Percentiles rank a stretch among this genome's conserved stretches.
Conservation (phyloP, 2,888 invertebrate species). For the Mesorhabditis spiculigera region DNA sequence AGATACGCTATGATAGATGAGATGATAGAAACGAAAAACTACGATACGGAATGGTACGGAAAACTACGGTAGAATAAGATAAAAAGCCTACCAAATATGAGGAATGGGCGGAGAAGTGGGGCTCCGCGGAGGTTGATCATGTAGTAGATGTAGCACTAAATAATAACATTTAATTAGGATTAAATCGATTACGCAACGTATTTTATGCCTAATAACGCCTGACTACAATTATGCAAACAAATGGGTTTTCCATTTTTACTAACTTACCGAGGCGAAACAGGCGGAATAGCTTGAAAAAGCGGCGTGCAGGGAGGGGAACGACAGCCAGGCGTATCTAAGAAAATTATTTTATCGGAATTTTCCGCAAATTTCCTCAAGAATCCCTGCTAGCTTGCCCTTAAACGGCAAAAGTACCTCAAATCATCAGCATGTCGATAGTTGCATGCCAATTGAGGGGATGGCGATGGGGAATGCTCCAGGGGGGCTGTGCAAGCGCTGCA, state of each 20-base stretch:
- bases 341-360: too few species aligned
- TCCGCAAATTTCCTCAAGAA: too few species aligned
- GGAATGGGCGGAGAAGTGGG: slow-evolving; percentile 61
- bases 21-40: too few species aligned
- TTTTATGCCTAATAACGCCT: not conserved
- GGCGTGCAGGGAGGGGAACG: slow-evolving; percentile 61
- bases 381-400: too few species aligned
- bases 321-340: slow-evolving; percentile 53
- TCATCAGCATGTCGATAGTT: slow-evolving; percentile 43
- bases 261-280: slow-evolving; percentile 60
- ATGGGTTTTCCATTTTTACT: too few species aligned
- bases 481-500: slow-evolving; percentile 54
- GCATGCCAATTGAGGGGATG: slow-evolving; percentile 54
- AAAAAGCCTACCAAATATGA: slow-evolving; percentile 53
- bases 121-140: too few species aligned
- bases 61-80: too few species aligned
- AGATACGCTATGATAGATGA: too few species aligned
- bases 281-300: slow-evolving; percentile 61
- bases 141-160: slow-evolving; percentile 61
- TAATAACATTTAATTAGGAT: too few species aligned
- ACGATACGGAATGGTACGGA: too few species aligned
- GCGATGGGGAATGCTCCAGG: slow-evolving; percentile 55
- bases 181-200: too few species aligned
- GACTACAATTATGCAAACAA: too few species aligned
- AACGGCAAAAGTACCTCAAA: slow-evolving; percentile 26